Evolutionary conservation across 2,113 vertebrate species (phyloP), one percentile per base, ranked within the genome.

Genomic region (Martes martes): DNA sequence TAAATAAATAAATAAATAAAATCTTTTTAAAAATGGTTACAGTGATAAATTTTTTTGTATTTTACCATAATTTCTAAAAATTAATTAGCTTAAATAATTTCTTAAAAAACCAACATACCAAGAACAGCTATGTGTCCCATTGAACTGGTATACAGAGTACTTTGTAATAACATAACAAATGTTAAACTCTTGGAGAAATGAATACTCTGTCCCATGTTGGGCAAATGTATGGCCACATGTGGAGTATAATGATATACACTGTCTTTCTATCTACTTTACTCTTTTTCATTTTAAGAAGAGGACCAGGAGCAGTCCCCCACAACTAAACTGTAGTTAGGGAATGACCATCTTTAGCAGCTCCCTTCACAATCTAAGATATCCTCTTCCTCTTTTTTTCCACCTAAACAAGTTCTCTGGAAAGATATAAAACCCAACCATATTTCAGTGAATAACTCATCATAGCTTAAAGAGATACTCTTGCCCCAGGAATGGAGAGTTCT

Each of bases 171-270:
- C 88, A 55, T 67, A 85, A 73, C 94, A 15, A 39, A 96, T 94
- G 96, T 98, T 57, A 82, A 28, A 78, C 87, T 82, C 28, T 95
- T 96, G 83, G 63, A 76, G 9, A 98, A 98, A 97, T 33, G 33
- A 87, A 39, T 86, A 96, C 31, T 92, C 74, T 42, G 50, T 95
- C 63, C 57, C 97, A 85, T 95, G 26, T 36, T 33, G 9, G 73
- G 85, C 79, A 85, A 96, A 87, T 88, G 4, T 95, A 55, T 94
- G 55, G 80, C 67, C 55, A 61, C 39, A 42, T 55, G 28, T 52
- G 45, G 18, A 93, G 36, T 73, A 1, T 80, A 6, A 89, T 10
- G 39, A 80, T 73, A 63, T 33, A 39, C 1, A 80, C 28, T 36
- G 1, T 83, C 65, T 65, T 94, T 79, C 45, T 45, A 7, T 59